Base-by-base conservation (phyloP, 2,797 vertebrate species). In the Pantherophis vulpinus region DNA sequence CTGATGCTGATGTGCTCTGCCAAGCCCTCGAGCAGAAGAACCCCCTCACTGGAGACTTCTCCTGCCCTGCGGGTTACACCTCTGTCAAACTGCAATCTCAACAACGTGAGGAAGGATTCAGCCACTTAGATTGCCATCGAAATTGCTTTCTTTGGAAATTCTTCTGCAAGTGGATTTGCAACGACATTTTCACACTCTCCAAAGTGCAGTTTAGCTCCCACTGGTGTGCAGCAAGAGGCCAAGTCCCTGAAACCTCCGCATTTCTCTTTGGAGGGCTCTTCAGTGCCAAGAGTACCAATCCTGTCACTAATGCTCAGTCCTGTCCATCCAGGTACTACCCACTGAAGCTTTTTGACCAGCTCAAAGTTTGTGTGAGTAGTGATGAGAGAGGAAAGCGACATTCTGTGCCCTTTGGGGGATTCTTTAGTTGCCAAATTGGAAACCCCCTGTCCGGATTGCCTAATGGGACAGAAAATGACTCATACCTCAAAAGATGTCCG, bases 221-320 rank as follows among this genome's bases (percentile, higher is more conserved):
- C 92, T 99, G 98, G 98, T 99, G 99, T 0, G 95, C 55, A 0
- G 95, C 97, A 0, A 97, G 60, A 0, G 94, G 96, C 25, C 0
- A 70, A 0, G 97, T 95, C 1, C 94, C 97, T 0, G 94, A 97
- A 0, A 91, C 97, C 90, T 98, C 97, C 0, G 98, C 99, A 0
- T 98, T 98, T 88, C 98, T 99, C 56, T 99, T 99, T n/a, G 99
- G 99, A 0, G 99, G 99, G 1, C 93, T 99, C 27, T 99, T 98
- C 94, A 98, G 98, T 8, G 92, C 60, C 47, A 98, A n/a, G 12
- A 97, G 32, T 61, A 58, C 89, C 12, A 98, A 97, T 32, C 96
- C 98, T 25, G 6, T 98, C 94, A 98, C 98, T 0, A 97, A 98
- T 7, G 98, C 98, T 5, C 98, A 98, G 96, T 98, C 98, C 0